Evolutionary conservation across 2,797 vertebrate genomes (phyloP), one percentile per base, ranked within the genome.

Genomic region (Eospalax fontanierii): DNA sequence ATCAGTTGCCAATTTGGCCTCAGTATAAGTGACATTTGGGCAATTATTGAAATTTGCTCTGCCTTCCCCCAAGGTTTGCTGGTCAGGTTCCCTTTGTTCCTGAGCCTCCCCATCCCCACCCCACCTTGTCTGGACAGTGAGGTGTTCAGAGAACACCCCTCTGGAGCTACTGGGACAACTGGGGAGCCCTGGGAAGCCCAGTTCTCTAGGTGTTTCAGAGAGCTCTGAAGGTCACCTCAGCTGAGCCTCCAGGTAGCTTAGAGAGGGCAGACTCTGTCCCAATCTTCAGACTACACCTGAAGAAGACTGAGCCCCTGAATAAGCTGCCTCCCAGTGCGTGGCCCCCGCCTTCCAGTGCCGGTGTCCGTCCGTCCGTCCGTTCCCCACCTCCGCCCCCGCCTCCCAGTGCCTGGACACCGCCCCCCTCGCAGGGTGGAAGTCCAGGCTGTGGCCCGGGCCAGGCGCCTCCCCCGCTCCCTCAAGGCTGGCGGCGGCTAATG

Each of bases 401-500:
- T n/a, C n/a, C n/a, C n/a, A n/a, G n/a, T n/a, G 57, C 97, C 86
- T 80, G 96, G 87, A 89, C 93, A 90, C 93, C 19, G 89, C 97
- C 97, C 95, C 95, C 90, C 87, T 83, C 92, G n/a, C 33, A 74
- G 95, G 96, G 35, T 76, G 0, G 2, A 54, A 71, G 63, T 84
- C n/a, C 18, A 86, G 89, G 91, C 94, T 43, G 91, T 79, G 63
- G 79, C 97, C 97, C 70, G 6, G 96, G 97, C 96, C 97, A 96
- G 81, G 89, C 82, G 61, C 96, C 97, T 95, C 96, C 73, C 89
- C 85, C 75, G 74, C 73, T 94, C 98, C 92, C 93, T 95, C 68
- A 40, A 98, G 98, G 98, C 94, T 97, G 97, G 97, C 97, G 65
- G 96, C 96, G 97, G 95, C 98, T 98, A 98, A 98, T 97, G 98